A percentile compares a stretch with the other conserved stretches of the same genome.
These are phyloP conservation scores for Hiodon alosoides DNA, from an alignment of 2,113 vertebrate genomes.

Conservation along the genomic window DNA sequence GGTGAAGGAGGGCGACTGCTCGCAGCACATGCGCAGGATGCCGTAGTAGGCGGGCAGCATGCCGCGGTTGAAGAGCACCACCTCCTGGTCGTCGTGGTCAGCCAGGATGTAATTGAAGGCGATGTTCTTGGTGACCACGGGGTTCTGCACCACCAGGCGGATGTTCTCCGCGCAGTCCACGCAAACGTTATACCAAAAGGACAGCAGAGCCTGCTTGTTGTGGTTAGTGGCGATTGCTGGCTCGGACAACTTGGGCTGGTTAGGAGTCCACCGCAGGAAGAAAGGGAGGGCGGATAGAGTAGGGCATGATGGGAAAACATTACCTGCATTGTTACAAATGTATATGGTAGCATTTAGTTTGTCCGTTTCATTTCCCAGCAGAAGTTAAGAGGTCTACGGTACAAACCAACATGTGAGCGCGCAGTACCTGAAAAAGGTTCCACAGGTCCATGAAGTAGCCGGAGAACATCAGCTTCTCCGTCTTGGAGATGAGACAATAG, in stretches of 20 bases:
- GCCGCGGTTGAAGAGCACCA: constrained; percentile 97
- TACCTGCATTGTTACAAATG: no score
- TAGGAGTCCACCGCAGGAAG: not conserved
- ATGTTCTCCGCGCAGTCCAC: constrained; percentile 96
- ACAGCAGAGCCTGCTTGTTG: constrained; percentile 97
- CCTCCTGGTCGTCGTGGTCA: constrained; percentile 98
- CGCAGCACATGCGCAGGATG: constrained; percentile 96
- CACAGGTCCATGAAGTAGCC: constrained; percentile 98
- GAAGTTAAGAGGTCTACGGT: not conserved
- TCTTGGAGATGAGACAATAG: constrained; percentile 98
- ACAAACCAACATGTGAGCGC: not conserved
- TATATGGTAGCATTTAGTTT: no score
- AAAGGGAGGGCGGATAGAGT: not conserved
- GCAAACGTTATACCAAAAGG: constrained; percentile 98
- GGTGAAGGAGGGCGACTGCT: constrained; percentile 91
- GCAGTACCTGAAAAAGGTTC: constrained; percentile 87
- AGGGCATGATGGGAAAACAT: no score
- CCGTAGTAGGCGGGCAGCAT: constrained; percentile 99
- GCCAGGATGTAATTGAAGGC: constrained; percentile 99
- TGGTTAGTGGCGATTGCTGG: constrained; percentile 98
- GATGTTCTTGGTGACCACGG: constrained; percentile 98
- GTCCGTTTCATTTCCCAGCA: not conserved
- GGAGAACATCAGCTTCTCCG: constrained; percentile 98
- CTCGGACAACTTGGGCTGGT: constrained; percentile 91
- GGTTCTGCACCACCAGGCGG: constrained; percentile 95